Evolutionary conservation across 2,113 vertebrate species (phyloP).

Genomic region (Tympanuchus pallidicinctus): DNA sequence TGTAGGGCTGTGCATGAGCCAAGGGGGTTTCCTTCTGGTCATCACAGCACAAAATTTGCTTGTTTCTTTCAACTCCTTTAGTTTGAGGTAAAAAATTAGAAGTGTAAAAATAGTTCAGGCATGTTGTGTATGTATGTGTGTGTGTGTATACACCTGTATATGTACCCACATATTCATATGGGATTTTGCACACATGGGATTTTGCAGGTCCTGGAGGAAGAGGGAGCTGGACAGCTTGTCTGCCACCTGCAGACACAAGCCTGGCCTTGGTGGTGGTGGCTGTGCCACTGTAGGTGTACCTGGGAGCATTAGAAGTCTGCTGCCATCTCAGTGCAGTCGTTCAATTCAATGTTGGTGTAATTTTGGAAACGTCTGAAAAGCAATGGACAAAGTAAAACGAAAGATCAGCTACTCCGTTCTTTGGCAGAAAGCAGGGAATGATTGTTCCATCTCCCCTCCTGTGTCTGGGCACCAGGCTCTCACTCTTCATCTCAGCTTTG

Average conservation of each 20-base stretch:
- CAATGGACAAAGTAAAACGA: background rate
- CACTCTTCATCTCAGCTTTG: background rate
- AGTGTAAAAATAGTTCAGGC: background rate
- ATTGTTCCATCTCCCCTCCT: background rate
- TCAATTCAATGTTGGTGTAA: conserved; percentile 59
- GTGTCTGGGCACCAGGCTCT: background rate
- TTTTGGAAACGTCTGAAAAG: conserved; percentile 23
- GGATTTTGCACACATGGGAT: background rate
- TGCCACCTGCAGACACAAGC: background rate
- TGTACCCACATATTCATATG: background rate
- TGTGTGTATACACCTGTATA: background rate
- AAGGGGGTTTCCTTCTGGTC: background rate
- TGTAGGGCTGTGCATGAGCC: background rate
- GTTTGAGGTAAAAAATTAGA: background rate
- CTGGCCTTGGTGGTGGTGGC: background rate
- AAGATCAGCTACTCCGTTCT: background rate
- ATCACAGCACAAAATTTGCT: background rate
- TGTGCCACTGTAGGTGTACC: background rate
- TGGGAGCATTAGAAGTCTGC: background rate
- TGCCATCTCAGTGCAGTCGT: background rate
- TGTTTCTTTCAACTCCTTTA: background rate
- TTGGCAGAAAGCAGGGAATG: background rate
- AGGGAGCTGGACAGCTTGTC: background rate
- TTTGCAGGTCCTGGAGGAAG: background rate
- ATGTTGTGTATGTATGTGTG: background rate